Conservation (phyloP, 2,113 vertebrate species). For the Chinchilla lanigera region DNA sequence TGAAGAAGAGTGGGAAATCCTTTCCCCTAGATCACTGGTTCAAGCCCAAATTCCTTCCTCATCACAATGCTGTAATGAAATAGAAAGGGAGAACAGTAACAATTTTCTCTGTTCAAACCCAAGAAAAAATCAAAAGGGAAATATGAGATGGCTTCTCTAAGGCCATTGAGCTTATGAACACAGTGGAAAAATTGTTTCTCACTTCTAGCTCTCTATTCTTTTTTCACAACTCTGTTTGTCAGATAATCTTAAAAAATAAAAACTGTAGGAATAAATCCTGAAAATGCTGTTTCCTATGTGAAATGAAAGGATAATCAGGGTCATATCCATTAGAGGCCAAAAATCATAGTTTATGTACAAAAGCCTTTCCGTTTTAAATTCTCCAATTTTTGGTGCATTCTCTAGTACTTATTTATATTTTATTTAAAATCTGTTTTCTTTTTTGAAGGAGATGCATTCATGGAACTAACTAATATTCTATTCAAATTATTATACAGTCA, state of each 20-base stretch:
- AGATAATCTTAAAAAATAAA: conserved; percentile 14
- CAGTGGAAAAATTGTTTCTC: neutral
- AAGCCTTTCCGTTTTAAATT: conserved; percentile 10
- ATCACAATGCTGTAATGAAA: neutral
- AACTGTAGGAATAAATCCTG: neutral
- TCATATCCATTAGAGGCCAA: neutral
- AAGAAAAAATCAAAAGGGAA: neutral
- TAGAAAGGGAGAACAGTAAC: neutral
- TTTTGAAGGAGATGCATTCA: neutral
- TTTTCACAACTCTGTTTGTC: neutral
- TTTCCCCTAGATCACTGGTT: neutral
- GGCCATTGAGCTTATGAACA: neutral
- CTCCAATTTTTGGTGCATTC: neutral
- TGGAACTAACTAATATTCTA: neutral
- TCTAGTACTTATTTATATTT: neutral
- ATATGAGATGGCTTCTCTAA: neutral
- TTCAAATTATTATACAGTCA: conserved; percentile 22
- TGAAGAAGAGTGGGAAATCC: neutral
- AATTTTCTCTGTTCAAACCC: neutral
- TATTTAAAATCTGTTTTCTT: conserved; percentile 12
- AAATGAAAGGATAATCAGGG: neutral
- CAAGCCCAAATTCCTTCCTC: neutral
- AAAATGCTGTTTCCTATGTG: neutral
- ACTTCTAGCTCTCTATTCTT: neutral
- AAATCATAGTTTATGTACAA: neutral